Base-by-base conservation (phyloP, 1,140 invertebrate genomes). In the Diorhabda carinulata region DNA sequence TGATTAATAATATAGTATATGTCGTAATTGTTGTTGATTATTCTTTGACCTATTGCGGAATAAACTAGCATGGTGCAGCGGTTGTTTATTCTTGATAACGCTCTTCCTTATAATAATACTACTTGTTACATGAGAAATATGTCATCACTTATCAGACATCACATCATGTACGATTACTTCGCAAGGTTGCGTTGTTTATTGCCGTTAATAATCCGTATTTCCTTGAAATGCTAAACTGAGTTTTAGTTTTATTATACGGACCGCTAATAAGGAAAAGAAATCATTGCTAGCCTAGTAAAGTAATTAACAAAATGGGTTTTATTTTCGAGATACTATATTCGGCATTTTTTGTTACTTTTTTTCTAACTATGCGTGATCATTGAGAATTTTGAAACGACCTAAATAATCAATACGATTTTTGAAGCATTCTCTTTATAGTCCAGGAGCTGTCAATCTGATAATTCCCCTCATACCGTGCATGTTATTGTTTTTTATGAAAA, bases 121-220 rank as follows among this genome's bases (percentile, higher is more conserved):
- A 52, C 47, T 52, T n/a, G 47, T 52, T 52, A 52, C 47, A 52
- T 52, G 59, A 61, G 59, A 61, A 61, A 61, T 61, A 61, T 61
- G 59, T 61, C 47, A 52, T 52, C 47, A 52, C 47, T 25, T 25
- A 25, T 25, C 25, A 25, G 25, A 25, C 25, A 25, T 25, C 25
- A 25, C 25, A 25, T 25, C 25, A 25, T 25, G n/a, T n/a, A n/a
- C 47, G 47, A 52, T 52, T 52, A n/a, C 47, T 52, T n/a, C 3
- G 47, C 47, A 52, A 52, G 47, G 47, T 52, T 52, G 47, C 47
- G 47, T 52, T 52, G 47, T 52, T 52, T 52, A 52, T 52, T 52
- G 47, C 47, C 47, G 47, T 52, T 52, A 52, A 52, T 52, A 6
- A 4, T 6, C 47, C 47, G 47, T 40, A 43, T 61, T 41, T 61